Conservation (phyloP, 1,140 invertebrate genomes). For the Chrysopa pallens region DNA sequence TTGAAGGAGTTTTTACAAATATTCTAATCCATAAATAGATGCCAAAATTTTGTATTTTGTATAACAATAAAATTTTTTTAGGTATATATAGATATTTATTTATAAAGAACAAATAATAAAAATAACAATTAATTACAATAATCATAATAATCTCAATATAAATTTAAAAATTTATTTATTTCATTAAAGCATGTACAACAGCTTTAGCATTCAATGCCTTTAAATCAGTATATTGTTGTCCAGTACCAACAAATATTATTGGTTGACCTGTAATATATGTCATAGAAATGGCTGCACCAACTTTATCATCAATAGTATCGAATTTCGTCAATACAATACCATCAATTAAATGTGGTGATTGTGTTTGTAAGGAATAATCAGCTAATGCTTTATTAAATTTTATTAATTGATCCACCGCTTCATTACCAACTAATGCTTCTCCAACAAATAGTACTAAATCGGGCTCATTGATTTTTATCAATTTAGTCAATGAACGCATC, state of each 20-base stretch:
- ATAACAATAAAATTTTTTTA: too few species aligned
- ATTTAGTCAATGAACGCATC: conserved; percentile 90
- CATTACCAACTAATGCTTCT: conserved; percentile 98
- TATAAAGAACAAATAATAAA: too few species aligned
- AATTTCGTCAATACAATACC: conserved; percentile 98
- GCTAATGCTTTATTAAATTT: conserved; percentile 97
- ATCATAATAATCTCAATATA: too few species aligned
- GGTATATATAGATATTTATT: too few species aligned
- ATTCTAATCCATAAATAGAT: too few species aligned
- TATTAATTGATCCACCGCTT: conserved; percentile 96
- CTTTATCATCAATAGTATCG: conserved; percentile 98
- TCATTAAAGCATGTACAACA: conserved; percentile 92
- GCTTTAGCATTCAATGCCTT: conserved; percentile 94
- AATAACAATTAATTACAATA: too few species aligned
- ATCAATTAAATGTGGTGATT: conserved; percentile 85
- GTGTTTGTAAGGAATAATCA: conserved; percentile 55
- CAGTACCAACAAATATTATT: conserved; percentile 98
- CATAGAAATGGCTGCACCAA: conserved; percentile 99
- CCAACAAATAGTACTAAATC: conserved; percentile 98
- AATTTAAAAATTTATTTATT: conserved; percentile 31
- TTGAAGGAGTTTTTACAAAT: too few species aligned
- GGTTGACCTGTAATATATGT: conserved; percentile 99
- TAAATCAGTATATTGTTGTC: conserved; percentile 96
- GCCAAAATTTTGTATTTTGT: too few species aligned
- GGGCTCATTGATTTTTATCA: conserved; percentile 78